Conservation (phyloP, 2,113 vertebrate genomes). For the Sprattus sprattus region DNA sequence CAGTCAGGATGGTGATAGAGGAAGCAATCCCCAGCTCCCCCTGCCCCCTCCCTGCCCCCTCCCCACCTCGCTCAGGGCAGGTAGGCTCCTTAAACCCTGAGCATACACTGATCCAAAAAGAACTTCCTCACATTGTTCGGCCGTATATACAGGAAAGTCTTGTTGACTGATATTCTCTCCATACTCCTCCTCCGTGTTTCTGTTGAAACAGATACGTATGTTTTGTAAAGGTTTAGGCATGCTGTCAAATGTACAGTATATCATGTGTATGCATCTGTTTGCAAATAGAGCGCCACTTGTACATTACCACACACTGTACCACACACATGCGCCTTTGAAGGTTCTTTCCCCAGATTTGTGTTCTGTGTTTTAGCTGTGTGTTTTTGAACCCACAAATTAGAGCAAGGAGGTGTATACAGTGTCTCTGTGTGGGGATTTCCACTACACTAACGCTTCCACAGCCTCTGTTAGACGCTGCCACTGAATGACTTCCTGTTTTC, state of each 20-base stretch:
- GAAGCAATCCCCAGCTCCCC: conserved; percentile 26
- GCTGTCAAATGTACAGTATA: too few species aligned
- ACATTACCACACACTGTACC: too few species aligned
- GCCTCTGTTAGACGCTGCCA: background rate
- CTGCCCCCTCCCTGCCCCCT: background rate
- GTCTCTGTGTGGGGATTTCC: background rate
- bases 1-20: conserved; percentile 17
- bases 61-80: background rate
- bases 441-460: background rate
- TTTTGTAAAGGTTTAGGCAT: too few species aligned
- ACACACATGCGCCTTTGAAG: background rate
- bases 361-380: background rate
- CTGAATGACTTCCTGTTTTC: background rate
- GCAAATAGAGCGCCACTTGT: too few species aligned
- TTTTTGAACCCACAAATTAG: background rate
- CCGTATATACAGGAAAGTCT: conserved; percentile 64
- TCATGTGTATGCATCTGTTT: too few species aligned
- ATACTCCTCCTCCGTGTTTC: background rate
- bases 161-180: conserved; percentile 54
- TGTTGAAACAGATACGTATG: too few species aligned
- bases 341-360: background rate
- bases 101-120: conserved; percentile 37
- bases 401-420: background rate
- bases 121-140: conserved; percentile 68
- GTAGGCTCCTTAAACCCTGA: conserved; percentile 19